Conservation (phyloP, 2,797 vertebrate species). For the Scyliorhinus canicula region DNA sequence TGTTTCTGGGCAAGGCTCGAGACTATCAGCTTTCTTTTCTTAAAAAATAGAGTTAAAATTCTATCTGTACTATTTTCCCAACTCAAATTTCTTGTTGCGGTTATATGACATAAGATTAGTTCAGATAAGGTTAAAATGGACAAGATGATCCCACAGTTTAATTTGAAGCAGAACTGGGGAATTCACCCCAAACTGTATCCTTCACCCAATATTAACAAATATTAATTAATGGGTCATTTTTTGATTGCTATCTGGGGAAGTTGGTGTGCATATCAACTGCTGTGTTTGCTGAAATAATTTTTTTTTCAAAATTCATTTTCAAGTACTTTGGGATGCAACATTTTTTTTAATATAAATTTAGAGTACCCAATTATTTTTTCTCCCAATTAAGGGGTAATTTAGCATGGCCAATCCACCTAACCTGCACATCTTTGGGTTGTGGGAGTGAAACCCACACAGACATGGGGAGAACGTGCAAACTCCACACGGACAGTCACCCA, state of each 20-base stretch:
- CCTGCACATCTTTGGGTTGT: too few species aligned
- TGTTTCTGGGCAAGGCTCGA: not conserved
- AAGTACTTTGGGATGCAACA: not conserved
- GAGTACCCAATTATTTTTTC: too few species aligned
- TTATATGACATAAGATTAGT: not conserved
- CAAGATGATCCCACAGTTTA: not conserved
- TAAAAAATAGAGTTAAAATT: not conserved
- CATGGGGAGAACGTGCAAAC: too few species aligned
- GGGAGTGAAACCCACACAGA: too few species aligned
- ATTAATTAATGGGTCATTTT: not conserved
- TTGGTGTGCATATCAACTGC: not conserved
- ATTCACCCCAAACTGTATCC: not conserved
- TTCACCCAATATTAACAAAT: not conserved
- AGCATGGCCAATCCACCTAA: too few species aligned
- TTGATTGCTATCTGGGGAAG: not conserved
- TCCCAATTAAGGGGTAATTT: too few species aligned
- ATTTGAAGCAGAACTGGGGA: not conserved
- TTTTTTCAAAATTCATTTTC: not conserved
- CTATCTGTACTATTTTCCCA: not conserved
- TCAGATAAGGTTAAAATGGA: not conserved
- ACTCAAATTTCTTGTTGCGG: not conserved
- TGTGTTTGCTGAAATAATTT: not conserved
- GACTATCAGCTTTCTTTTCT: not conserved
- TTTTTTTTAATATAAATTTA: too few species aligned
- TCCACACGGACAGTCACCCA: too few species aligned